These are phyloP conservation scores for Xenopus laevis DNA, from an alignment of 2,113 vertebrate species.

Conservation along the genomic window DNA sequence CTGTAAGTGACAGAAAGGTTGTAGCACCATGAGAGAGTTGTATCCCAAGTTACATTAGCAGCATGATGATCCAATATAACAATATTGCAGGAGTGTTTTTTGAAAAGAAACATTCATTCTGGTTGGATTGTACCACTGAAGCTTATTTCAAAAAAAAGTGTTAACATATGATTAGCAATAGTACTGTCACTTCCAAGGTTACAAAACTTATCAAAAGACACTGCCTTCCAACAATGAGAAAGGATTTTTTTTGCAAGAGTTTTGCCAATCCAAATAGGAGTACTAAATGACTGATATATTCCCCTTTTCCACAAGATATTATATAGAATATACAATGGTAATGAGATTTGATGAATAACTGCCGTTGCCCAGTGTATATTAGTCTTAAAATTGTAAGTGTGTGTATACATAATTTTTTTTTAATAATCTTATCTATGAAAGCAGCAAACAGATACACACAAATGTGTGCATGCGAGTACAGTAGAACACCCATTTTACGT, in stretches of 20 bases:
- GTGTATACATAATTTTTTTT: too few species aligned
- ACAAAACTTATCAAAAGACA: constrained; percentile 68
- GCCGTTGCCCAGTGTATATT: too few species aligned
- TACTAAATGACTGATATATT: constrained; percentile 49
- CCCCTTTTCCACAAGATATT: constrained; percentile 1
- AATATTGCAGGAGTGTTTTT: constrained; percentile 90
- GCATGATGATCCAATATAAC: constrained; percentile 93
- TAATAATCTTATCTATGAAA: too few species aligned
- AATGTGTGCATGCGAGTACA: too few species aligned
- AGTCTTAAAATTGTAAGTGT: too few species aligned
- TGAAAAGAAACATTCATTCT: constrained; percentile 86
- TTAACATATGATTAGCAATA: constrained; percentile 76
- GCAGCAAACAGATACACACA: too few species aligned
- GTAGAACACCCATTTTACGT: too few species aligned
- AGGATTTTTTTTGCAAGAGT: constrained; percentile 48
- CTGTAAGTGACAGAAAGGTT: constrained; percentile 82
- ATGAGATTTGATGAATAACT: too few species aligned
- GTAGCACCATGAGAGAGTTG: constrained; percentile 90
- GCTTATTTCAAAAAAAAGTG: constrained; percentile 75
- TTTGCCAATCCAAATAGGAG: constrained; percentile 44
- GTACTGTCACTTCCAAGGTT: constrained; percentile 75
- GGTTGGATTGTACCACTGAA: constrained; percentile 92
- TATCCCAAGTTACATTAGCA: constrained; percentile 94
- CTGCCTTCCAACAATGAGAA: constrained; percentile 64
- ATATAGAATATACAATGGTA: too few species aligned